Base-by-base conservation (phyloP, 1,140 invertebrate species). In the Tachypleus tridentatus region DNA sequence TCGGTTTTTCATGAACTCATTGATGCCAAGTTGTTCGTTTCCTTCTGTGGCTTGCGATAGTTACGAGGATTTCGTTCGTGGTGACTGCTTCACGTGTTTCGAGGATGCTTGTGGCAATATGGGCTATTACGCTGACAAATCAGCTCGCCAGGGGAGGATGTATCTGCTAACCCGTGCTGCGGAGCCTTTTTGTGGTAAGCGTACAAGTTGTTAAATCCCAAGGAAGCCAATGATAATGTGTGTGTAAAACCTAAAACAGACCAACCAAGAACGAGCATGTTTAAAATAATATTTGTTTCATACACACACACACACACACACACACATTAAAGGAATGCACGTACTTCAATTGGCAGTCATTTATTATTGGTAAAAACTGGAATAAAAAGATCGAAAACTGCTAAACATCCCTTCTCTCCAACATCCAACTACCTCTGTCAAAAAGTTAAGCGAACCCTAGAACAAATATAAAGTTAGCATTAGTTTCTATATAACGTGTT, bases 1-100 rank as follows among this genome's bases (percentile, higher is more conserved):
- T 77, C 93, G 93, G 73, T 88, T 95, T 74, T 96, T 94, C 77
- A 93, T 91, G 0, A 90, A 96, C 74, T 93, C 89, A 0, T 86
- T 95, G 11, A 88, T 87, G 4, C 88, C 89, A 0, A 84, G 87
- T 64, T 95, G 92, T 73, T 84, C 86, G 66, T 94, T 95, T 75
- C 90, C 89, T 0, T 88, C 91, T 3, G 92, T 93, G 73, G 82
- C 87, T 3, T 96, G 92, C 71, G 82, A 86, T 4, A 86, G 85
- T 60, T 95, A 93, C 76, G 91, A 94, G 62, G 85, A 87, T 67
- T 89, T 93, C 69, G 74, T 91, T 10, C 81, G 82, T 56, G 90
- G 90, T 53, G 80, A 84, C 50, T 88, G 86, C 72, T 87, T 88
- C 69, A 82, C 83, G 3, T 89, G 87, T 72, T 69, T 69, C 49